Evolutionary conservation across 2,113 vertebrate genomes (phyloP).

Genomic region (Tachysurus fulvidraco): DNA sequence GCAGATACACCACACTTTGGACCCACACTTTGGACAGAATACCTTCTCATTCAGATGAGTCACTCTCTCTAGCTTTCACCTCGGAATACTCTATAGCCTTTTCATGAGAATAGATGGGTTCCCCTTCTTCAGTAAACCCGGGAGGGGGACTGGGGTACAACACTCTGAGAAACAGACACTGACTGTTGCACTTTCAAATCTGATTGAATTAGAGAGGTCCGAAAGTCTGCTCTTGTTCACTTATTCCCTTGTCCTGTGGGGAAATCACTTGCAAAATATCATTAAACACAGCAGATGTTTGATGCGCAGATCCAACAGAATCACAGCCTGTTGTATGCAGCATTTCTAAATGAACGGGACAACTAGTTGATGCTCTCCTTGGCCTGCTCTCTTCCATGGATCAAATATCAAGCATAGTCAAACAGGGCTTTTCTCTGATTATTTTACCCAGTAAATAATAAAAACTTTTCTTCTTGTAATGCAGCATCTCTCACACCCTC

Average conservation of each 20-base stretch:
- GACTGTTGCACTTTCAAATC: constrained; percentile 19
- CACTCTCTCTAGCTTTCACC: no score
- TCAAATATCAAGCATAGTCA: neutral
- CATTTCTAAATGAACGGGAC: constrained; percentile 7
- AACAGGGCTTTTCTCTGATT: constrained; percentile 21
- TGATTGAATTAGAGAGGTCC: constrained; percentile 26
- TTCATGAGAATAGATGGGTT: constrained; percentile 19
- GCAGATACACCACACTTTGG: no score
- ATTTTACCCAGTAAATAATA: neutral
- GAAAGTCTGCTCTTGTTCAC: constrained; percentile 11
- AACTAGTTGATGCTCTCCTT: neutral
- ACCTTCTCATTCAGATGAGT: no score
- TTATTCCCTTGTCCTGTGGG: constrained; percentile 9
- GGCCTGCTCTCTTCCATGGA: neutral
- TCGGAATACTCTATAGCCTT: no score
- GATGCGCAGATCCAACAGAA: neutral
- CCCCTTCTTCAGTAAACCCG: constrained; percentile 30
- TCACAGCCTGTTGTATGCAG: neutral
- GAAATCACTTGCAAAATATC: constrained; percentile 21
- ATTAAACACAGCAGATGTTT: neutral
- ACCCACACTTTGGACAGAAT: no score
- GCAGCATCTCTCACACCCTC: neutral
- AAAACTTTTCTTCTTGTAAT: neutral
- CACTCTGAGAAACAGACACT: neutral
- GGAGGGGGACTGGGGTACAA: neutral